Percentiles rank a stretch among this genome's conserved stretches.
Evolutionary conservation across 2,113 vertebrate genomes (phyloP).

Genomic region (Salminus brasiliensis): DNA sequence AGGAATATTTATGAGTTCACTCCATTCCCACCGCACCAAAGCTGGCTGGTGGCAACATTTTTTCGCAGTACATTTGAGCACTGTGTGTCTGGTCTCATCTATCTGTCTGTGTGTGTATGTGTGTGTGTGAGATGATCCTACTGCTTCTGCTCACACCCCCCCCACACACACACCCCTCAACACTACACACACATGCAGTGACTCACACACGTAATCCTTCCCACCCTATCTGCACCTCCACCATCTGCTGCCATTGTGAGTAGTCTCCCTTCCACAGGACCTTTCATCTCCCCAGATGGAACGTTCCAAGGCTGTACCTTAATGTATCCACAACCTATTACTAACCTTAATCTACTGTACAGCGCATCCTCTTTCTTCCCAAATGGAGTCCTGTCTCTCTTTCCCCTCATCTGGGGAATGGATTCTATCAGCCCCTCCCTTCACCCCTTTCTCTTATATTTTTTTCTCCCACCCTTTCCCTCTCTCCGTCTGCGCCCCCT

Average conservation of each 20-base stretch:
- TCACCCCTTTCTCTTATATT: not conserved
- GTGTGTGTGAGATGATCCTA: slow-evolving; percentile 58
- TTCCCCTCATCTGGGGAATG: slow-evolving; percentile 56
- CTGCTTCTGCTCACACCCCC: slow-evolving; percentile 40
- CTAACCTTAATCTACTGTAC: slow-evolving; percentile 69
- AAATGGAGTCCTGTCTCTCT: slow-evolving; percentile 59
- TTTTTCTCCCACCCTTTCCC: slow-evolving; percentile 23
- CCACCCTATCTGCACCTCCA: slow-evolving; percentile 42
- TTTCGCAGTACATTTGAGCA: slow-evolving; percentile 80
- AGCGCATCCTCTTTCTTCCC: slow-evolving; percentile 50
- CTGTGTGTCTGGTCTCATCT: slow-evolving; percentile 72
- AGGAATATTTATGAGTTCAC: slow-evolving; percentile 61
- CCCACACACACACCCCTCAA: slow-evolving; percentile 19
- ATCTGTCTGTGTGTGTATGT: slow-evolving; percentile 58
- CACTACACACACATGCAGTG: not conserved
- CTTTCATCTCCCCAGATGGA: slow-evolving; percentile 78
- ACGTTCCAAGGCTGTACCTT: slow-evolving; percentile 95
- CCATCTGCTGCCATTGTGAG: slow-evolving; percentile 97
- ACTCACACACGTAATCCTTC: slow-evolving; percentile 50
- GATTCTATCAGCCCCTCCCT: slow-evolving; percentile 63
- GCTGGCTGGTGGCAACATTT: slow-evolving; percentile 58
- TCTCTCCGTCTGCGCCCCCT: slow-evolving; percentile 34
- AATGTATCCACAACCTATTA: slow-evolving; percentile 70
- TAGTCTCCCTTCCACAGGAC: slow-evolving; percentile 82
- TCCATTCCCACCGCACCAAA: slow-evolving; percentile 36